A percentile compares a stretch with the other conserved stretches of the same genome.
Evolutionary conservation across 2,113 vertebrate species (phyloP).

Genomic region (Callospermophilus lateralis): DNA sequence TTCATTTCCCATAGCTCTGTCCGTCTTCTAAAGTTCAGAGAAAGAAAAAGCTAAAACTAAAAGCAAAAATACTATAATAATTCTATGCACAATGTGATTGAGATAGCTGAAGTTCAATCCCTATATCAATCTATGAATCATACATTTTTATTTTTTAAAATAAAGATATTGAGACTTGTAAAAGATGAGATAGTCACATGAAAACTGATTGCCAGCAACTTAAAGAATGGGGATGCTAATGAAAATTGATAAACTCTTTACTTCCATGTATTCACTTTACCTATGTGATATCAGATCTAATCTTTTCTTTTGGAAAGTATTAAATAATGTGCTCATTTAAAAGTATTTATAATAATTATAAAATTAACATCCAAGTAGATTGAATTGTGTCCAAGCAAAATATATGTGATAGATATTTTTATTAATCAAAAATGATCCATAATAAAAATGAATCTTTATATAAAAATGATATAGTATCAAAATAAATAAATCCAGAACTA

Average conservation of each 20-base stretch:
- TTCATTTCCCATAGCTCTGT: not conserved
- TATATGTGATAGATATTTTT: not conserved
- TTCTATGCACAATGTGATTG: not conserved
- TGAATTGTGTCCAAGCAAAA: not conserved
- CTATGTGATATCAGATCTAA: no score
- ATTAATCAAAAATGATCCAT: not conserved
- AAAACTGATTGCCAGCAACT: not conserved
- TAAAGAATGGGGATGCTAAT: not conserved
- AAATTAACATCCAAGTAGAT: not conserved
- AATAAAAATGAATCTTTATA: not conserved
- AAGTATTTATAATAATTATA: not conserved
- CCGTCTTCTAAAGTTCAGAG: not conserved
- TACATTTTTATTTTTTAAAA: constrained; percentile 20
- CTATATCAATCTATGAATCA: not conserved
- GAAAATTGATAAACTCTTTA: not conserved
- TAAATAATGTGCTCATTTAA: not conserved
- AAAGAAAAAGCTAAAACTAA: not conserved
- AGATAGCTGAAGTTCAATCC: not conserved
- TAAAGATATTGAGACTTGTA: not conserved
- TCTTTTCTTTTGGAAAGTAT: not conserved
- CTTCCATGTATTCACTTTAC: not conserved
- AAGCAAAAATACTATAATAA: not conserved
- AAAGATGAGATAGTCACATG: not conserved
- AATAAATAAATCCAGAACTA: constrained; percentile 1
- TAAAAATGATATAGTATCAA: not conserved